These are phyloP conservation scores for Gymnogyps californianus DNA, from an alignment of 2,113 vertebrate species.

Conservation along the genomic window DNA sequence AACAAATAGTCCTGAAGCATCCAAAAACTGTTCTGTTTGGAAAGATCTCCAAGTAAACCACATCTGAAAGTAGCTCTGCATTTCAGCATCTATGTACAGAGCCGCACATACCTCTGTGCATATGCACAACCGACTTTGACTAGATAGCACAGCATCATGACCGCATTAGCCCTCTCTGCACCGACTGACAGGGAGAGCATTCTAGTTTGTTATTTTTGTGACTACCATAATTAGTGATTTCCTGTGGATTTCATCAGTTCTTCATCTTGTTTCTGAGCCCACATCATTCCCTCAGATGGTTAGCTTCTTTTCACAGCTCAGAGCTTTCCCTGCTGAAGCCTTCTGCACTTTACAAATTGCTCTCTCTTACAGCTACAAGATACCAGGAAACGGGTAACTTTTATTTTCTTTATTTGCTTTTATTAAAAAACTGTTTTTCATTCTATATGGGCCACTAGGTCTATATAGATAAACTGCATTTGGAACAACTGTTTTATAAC, in stretches of 20 bases:
- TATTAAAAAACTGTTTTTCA: not conserved
- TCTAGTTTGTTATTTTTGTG: not conserved
- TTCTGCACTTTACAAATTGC: not conserved
- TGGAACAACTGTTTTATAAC: not conserved
- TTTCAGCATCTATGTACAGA: not conserved
- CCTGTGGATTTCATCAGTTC: not conserved
- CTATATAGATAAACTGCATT: not conserved
- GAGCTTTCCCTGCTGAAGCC: not conserved
- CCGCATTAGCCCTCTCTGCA: not conserved
- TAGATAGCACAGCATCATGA: not conserved
- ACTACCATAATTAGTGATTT: slow-evolving; percentile 3
- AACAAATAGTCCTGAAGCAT: not conserved
- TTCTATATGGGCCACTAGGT: not conserved
- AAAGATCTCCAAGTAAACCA: slow-evolving; percentile 10
- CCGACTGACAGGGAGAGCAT: not conserved
- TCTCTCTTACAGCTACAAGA: not conserved
- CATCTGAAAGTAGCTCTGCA: not conserved
- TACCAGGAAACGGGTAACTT: not conserved
- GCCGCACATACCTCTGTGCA: not conserved
- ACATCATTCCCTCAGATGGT: not conserved
- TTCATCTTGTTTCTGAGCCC: not conserved
- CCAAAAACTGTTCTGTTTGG: not conserved
- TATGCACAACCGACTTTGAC: not conserved
- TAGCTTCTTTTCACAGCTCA: not conserved
- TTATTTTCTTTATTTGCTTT: not conserved